phyloP scores from a whole-genome alignment of 2,113 vertebrate species.

The Carettochelys insculpta region DNA sequence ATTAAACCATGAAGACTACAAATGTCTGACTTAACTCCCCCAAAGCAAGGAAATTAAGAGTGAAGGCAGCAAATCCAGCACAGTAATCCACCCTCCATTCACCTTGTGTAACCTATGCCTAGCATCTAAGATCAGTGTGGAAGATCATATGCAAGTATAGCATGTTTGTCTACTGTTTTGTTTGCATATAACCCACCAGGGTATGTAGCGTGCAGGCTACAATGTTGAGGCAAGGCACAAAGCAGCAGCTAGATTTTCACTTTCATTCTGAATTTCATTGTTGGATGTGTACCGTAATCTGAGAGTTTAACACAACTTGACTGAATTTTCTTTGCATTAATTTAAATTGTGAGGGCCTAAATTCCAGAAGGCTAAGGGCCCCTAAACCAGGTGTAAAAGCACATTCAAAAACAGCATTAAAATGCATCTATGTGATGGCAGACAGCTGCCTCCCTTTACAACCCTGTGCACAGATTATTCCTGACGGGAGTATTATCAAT shows the following conservation, averaged over 20 bases:
- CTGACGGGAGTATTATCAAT: slow-evolving; percentile 27
- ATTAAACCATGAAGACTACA: slow-evolving; percentile 61
- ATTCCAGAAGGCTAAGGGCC: slow-evolving; percentile 58
- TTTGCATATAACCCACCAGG: neutral
- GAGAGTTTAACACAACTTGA: slow-evolving; percentile 52
- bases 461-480: slow-evolving; percentile 6
- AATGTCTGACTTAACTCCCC: slow-evolving; percentile 46
- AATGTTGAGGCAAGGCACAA: neutral
- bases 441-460: slow-evolving; percentile 48
- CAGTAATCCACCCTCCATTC: slow-evolving; percentile 26
- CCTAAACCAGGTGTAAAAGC: slow-evolving; percentile 44
- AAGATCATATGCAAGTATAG: neutral
- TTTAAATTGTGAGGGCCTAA: slow-evolving; percentile 48
- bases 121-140: neutral
- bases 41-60: slow-evolving; percentile 49
- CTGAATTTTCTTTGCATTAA: slow-evolving; percentile 49
- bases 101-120: neutral
- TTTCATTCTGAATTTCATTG: slow-evolving; percentile 18
- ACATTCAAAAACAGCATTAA: slow-evolving; percentile 45
- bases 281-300: slow-evolving; percentile 60
- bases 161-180: neutral
- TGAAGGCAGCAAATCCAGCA: slow-evolving; percentile 34
- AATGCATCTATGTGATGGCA: slow-evolving; percentile 45
- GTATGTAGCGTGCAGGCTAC: neutral
- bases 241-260: neutral